A percentile compares a stretch with the other conserved stretches of the same genome.
phyloP scores from a whole-genome alignment of 2,888 invertebrate genomes.

The Scaptomyza tumidula region DNA sequence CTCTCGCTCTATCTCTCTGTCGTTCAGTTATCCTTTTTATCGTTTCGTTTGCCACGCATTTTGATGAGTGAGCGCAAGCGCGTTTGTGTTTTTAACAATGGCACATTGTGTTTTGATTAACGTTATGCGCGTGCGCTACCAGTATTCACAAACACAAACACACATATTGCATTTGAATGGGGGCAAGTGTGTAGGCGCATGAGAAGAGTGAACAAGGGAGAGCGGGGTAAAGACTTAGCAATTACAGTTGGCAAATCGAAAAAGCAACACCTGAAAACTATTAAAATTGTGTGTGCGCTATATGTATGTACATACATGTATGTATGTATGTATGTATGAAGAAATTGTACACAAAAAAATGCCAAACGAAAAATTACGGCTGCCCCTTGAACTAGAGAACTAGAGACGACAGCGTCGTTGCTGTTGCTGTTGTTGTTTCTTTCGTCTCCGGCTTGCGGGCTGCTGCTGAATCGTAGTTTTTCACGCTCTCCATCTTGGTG shows the following conservation, averaged over 20 bases:
- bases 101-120: slow-evolving; percentile 56
- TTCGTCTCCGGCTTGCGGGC: slow-evolving; percentile 22
- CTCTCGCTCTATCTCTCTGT: background rate
- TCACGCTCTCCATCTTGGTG: slow-evolving; percentile 70
- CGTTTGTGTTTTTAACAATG: slow-evolving; percentile 37
- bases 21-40: slow-evolving; percentile 54
- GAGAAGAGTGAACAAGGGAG: background rate
- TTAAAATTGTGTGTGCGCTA: slow-evolving; percentile 40
- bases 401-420: slow-evolving; percentile 23
- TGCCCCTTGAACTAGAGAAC: slow-evolving; percentile 61
- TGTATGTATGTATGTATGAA: slow-evolving; percentile 6
- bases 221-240: slow-evolving; percentile 20
- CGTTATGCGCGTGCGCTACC: slow-evolving; percentile 48
- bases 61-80: slow-evolving; percentile 38
- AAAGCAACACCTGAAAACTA: slow-evolving; percentile 63
- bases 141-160: slow-evolving; percentile 29
- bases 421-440: slow-evolving; percentile 21
- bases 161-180: slow-evolving; percentile 47
- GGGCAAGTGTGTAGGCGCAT: slow-evolving; percentile 34
- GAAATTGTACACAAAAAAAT: slow-evolving; percentile 43
- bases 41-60: slow-evolving; percentile 60
- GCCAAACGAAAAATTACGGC: slow-evolving; percentile 48
- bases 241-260: slow-evolving; percentile 56
- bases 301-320: background rate
- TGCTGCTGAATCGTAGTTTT: slow-evolving; percentile 71